A percentile compares a stretch with the other conserved stretches of the same genome.
phyloP scores from a whole-genome alignment of 1,140 invertebrate genomes.

The Drosophila biarmipes region DNA sequence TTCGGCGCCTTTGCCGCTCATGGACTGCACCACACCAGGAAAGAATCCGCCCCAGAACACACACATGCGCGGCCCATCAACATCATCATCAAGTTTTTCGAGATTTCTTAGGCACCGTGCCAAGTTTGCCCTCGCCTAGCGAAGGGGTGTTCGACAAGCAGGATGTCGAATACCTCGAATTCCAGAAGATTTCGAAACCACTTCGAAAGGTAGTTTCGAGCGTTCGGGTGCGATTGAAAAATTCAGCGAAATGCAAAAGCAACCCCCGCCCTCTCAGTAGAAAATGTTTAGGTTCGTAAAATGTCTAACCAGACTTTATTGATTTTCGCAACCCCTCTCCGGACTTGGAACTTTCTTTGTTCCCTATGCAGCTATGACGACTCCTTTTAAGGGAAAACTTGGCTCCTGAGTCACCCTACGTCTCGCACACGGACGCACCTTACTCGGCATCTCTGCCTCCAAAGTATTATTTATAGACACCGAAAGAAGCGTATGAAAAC shows the following conservation, averaged over 20 bases:
- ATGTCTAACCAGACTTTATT: conserved; percentile 65
- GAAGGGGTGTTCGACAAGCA: conserved; percentile 29
- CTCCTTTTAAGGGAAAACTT: conserved; percentile 25
- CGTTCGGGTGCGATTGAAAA: neutral
- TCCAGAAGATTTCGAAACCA: conserved; percentile 28
- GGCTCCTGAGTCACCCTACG: conserved; percentile 66
- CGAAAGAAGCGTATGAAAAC: conserved; percentile 43
- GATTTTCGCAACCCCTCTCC: conserved; percentile 44
- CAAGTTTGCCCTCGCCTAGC: conserved; percentile 38
- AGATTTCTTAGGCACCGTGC: conserved; percentile 63
- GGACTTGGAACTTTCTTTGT: conserved; percentile 1
- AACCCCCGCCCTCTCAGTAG: neutral
- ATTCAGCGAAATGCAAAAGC: neutral
- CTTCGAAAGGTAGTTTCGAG: conserved; percentile 3
- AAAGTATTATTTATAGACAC: conserved; percentile 68
- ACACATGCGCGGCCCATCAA: conserved; percentile 4
- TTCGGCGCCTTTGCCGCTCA: conserved; percentile 60
- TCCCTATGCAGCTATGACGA: conserved; percentile 14
- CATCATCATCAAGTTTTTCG: conserved; percentile 36
- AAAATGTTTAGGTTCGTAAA: conserved; percentile 38
- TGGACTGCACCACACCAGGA: conserved; percentile 52
- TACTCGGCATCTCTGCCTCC: conserved; percentile 15
- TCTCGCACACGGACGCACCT: conserved; percentile 16
- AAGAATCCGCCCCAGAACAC: conserved; percentile 23
- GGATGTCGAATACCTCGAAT: conserved; percentile 36